Base-by-base conservation (phyloP, 2,888 invertebrate species). In the Zygothrica quintamaculata region DNA sequence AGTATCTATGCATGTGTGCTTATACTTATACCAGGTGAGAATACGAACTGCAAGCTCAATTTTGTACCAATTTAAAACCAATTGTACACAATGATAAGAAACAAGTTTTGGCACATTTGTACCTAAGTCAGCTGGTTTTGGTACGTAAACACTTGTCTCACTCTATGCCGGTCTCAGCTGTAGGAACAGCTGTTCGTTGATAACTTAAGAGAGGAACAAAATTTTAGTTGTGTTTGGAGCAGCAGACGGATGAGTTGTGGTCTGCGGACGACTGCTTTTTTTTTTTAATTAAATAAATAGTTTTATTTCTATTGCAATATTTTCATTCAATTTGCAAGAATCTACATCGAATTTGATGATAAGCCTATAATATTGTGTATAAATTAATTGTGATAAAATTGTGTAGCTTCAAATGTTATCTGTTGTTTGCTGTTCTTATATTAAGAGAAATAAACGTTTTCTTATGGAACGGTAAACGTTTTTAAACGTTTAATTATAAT, bases 181-280 rank as follows among this genome's bases (percentile, higher is more conserved):
- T 15, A 37, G 5, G 36, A 46, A 33, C 70, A 69, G 74, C 74
- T 65, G 72, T n/a, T 40, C 7, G 29, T 3, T 25, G 1, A 48
- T 16, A 29, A 43, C 51, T 9, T 1, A 33, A 46, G 60, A 43
- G 56, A 65, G 16, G 22, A 39, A 6, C 7, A 1, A n/a, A n/a
- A 36, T 26, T 53, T 69, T 53, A 70, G 72, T 72, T 57, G 26
- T 66, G 73, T 47, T 67, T 77, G 43, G 67, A 57, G 44, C 31
- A 18, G 55, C 61, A 55, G 9, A n/a, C 50, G 8, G 68, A 2
- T 0, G 31, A 29, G 42, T 15, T 43, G 42, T 13, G 15, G 2
- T 29, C 29, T 29, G 18, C 5, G 34, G n/a, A 1, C 6, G 1
- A 1, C 0, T 3, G 25, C 6, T 0, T 34, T 26, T 18, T 22